These are phyloP conservation scores for Poecilia latipinna DNA, from an alignment of 2,113 vertebrate species.

Conservation along the genomic window DNA sequence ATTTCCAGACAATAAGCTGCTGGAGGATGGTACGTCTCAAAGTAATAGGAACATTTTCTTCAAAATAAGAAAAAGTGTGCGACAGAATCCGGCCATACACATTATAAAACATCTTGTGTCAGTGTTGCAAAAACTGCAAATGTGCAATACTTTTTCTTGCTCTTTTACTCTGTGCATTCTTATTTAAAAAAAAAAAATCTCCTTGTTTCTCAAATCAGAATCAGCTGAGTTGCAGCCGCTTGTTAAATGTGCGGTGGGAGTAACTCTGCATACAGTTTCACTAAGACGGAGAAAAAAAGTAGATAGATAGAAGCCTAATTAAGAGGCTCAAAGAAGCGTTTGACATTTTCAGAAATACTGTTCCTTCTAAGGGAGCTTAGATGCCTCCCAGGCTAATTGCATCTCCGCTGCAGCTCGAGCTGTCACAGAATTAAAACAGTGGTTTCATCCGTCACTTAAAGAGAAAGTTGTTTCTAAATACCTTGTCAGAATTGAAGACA, in stretches of 20 bases:
- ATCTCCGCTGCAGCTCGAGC: neutral
- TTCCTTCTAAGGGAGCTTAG: neutral
- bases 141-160: neutral
- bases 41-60: neutral
- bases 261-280: neutral
- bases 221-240: slow-evolving; percentile 15
- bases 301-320: neutral
- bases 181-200: too few relatives aligned
- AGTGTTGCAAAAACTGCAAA: too few relatives aligned
- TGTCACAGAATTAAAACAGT: neutral
- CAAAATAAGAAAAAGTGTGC: too few relatives aligned
- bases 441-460: neutral
- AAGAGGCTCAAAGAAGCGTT: slow-evolving; percentile 3
- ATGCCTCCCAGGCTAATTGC: neutral
- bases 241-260: slow-evolving; percentile 22
- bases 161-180: neutral
- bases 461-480: neutral
- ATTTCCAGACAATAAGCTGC: too few relatives aligned
- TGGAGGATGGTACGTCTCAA: too few relatives aligned
- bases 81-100: neutral
- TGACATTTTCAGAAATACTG: slow-evolving; percentile 3
- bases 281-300: neutral
- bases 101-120: too few relatives aligned
- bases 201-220: slow-evolving; percentile 8
- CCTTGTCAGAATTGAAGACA: neutral